Conservation (phyloP, 2,888 invertebrate species). For the Tenthredo distinguenda region DNA sequence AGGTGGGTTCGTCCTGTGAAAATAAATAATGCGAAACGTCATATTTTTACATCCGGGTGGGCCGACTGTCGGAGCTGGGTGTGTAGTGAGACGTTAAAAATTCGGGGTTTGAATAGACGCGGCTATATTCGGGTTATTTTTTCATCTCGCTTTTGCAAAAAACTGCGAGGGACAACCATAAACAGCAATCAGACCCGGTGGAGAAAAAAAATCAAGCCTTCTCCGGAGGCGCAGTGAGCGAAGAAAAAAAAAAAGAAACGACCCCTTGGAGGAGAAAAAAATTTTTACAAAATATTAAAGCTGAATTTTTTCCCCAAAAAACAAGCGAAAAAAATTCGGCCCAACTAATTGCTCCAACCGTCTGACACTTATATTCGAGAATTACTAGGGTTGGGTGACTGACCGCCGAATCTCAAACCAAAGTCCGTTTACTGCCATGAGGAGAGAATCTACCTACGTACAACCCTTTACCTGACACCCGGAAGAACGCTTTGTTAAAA, state of each 20-base stretch:
- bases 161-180: conserved; percentile 25
- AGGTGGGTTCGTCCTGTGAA: conserved; percentile 12
- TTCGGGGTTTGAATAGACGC: neutral
- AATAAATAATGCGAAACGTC: conserved; percentile 37
- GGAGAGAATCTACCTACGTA: neutral
- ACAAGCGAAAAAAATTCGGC: conserved; percentile 60
- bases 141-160: neutral
- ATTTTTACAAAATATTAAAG: conserved; percentile 26
- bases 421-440: neutral
- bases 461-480: conserved; percentile 61
- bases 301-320: neutral
- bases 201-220: conserved; percentile 22
- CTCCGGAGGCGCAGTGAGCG: neutral
- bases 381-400: conserved; percentile 33
- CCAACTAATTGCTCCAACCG: conserved; percentile 58
- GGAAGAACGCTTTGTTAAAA: conserved; percentile 53
- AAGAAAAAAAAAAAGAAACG: neutral
- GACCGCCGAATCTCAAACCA: conserved; percentile 33
- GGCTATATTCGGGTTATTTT: neutral
- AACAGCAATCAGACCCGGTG: conserved; percentile 44
- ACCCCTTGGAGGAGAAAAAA: conserved; percentile 2
- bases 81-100: conserved; percentile 3
- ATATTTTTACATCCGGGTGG: conserved; percentile 43
- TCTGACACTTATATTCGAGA: neutral
- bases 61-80: neutral